Base-by-base conservation (phyloP, 2,113 vertebrate genomes). In the Camelus dromedarius region DNA sequence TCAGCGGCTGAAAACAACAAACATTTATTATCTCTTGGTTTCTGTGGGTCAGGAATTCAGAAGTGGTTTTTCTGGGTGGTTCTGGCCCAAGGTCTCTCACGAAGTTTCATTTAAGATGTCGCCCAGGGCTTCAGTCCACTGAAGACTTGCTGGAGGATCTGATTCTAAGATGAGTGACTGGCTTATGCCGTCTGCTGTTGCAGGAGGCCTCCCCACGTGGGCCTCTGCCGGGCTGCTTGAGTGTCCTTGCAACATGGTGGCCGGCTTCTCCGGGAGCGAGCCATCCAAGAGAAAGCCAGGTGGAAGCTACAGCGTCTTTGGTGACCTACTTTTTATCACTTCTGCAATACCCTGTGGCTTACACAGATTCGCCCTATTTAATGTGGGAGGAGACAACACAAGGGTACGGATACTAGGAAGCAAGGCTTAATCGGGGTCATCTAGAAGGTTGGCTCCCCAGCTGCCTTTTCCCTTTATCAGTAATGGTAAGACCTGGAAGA, bases 61-160 rank as follows among this genome's bases (percentile, higher is more conserved):
- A 82, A 93, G 30, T 50, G 35, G 32, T 28, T 69, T 90, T 6
- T 76, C 28, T 72, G 26, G 19, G 30, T 48, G 54, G 56, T 24
- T 92, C 26, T 70, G 38, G 26, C 46, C 87, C 50, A 54, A 38
- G 22, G 12, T 81, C 13, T 81, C 16, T 70, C 22, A 28, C 2
- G 38, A 89, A 8, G 18, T 58, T 87, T 79, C 70, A 58, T 16
- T 50, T 52, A 77, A 64, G 75, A 77, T 42, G n/a, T 28, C 11
- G 0, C 38, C 1, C 4, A 72, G 24, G 62, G 26, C 5, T 62
- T 8, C 0, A 9, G 11, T 67, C 66, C n/a, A 26, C 58, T 26
- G 56, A 60, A 91, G 69, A 64, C 38, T n/a, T 26, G 7, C 22
- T 24, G 2, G 35, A 62, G 48, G n/a, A 12, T 54, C 32, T 38